These are phyloP conservation scores for Cantharis rufa DNA, from an alignment of 2,888 invertebrate species.

Conservation along the genomic window DNA sequence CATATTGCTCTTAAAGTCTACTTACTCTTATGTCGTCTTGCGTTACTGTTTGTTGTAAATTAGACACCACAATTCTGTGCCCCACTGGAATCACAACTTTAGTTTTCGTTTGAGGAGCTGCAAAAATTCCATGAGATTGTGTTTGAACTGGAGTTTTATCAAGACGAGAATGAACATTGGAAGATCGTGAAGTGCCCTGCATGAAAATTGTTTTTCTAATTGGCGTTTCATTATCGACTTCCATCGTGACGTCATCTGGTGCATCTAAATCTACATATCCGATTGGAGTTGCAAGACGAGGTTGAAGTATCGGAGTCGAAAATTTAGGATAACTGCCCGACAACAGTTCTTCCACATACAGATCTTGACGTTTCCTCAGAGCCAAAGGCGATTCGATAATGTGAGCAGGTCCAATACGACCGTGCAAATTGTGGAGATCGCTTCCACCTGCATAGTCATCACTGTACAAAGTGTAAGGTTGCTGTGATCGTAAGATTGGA, in stretches of 20 bases:
- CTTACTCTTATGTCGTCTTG: conserved; percentile 87
- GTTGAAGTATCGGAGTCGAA: not conserved
- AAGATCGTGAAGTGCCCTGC: conserved; percentile 36
- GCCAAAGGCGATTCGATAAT: not conserved
- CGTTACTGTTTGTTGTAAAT: conserved; percentile 84
- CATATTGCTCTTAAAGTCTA: conserved; percentile 15
- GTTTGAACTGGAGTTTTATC: conserved; percentile 51
- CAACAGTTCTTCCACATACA: not conserved
- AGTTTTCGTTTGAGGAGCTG: conserved; percentile 51
- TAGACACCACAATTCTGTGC: conserved; percentile 87
- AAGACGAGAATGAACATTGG: conserved; percentile 55
- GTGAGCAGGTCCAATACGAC: not conserved
- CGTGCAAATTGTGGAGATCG: not conserved
- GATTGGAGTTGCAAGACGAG: conserved; percentile 1
- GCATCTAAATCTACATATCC: conserved; percentile 51
- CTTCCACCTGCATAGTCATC: not conserved
- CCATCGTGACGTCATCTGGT: conserved; percentile 50
- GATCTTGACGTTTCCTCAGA: not conserved
- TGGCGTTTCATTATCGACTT: conserved; percentile 38
- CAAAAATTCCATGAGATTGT: conserved; percentile 46
- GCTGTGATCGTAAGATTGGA: conserved; percentile 17
- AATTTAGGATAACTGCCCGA: not conserved
- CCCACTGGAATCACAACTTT: conserved; percentile 62
- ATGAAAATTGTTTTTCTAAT: conserved; percentile 40
- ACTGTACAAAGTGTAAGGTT: conserved; percentile 9